Evolutionary conservation across 2,888 invertebrate species (phyloP).

Genomic region (Polyploca ridens): DNA sequence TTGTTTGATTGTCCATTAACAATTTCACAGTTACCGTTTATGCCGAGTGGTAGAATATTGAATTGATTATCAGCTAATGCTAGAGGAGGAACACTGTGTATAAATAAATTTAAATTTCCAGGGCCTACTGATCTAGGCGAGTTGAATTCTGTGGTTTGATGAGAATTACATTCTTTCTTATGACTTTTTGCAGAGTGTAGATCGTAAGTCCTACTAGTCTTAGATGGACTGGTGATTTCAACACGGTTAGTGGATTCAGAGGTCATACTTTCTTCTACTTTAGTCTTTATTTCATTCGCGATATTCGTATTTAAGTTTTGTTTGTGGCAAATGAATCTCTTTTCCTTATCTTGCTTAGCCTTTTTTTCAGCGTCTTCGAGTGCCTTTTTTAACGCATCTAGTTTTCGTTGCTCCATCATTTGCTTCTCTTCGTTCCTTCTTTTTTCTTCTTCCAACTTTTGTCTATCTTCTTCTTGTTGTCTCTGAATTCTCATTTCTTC

Average conservation of each 20-base stretch:
- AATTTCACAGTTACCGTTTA: constrained; percentile 68
- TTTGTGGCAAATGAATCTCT: constrained; percentile 68
- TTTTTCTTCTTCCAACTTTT: constrained; percentile 89
- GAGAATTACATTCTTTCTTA: constrained; percentile 69
- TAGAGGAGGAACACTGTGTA: constrained; percentile 75
- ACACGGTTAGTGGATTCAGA: constrained; percentile 43
- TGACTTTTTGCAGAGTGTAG: constrained; percentile 71
- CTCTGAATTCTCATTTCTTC: constrained; percentile 91
- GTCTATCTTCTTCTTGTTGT: constrained; percentile 89
- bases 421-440: constrained; percentile 87
- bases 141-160: constrained; percentile 73
- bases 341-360: constrained; percentile 88
- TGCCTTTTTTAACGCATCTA: constrained; percentile 90
- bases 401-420: constrained; percentile 88
- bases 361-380: constrained; percentile 91
- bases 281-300: constrained; percentile 46
- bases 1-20: constrained; percentile 73
- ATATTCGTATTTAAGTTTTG: constrained; percentile 47
- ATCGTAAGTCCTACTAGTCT: constrained; percentile 74
- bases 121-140: constrained; percentile 73
- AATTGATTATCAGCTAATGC: constrained; percentile 73
- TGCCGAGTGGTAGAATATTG: constrained; percentile 75
- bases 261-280: constrained; percentile 43
- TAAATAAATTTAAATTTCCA: constrained; percentile 74
- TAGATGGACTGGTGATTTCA: constrained; percentile 65